Evolutionary conservation across 2,113 vertebrate genomes (phyloP).

Genomic region (Mola mola): DNA sequence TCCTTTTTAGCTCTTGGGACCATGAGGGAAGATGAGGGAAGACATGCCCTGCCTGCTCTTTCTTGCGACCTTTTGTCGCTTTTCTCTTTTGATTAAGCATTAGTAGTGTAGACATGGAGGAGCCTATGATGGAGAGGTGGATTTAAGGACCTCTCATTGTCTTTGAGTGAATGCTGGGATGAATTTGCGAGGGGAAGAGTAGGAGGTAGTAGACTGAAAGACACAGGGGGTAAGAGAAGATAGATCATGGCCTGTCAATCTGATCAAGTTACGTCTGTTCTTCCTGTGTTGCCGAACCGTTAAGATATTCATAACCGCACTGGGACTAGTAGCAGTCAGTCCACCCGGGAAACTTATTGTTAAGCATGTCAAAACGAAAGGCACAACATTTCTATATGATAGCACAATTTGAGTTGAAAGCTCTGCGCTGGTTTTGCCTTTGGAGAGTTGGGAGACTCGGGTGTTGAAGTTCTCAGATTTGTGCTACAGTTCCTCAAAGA

Average conservation of each 20-base stretch:
- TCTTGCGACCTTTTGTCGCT: slow-evolving; percentile 14
- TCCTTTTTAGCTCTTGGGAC: slow-evolving; percentile 39
- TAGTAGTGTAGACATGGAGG: neutral
- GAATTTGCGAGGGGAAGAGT: slow-evolving; percentile 17
- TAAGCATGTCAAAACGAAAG: slow-evolving; percentile 27
- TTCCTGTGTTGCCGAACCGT: slow-evolving; percentile 33
- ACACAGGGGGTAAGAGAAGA: neutral
- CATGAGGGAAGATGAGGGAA: slow-evolving; percentile 15
- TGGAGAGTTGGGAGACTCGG: slow-evolving; percentile 39
- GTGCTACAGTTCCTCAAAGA: slow-evolving; percentile 59
- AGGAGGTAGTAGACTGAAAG: neutral
- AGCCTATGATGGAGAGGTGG: slow-evolving; percentile 15
- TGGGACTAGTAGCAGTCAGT: slow-evolving; percentile 49
- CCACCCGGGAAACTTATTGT: slow-evolving; percentile 33
- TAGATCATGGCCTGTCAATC: slow-evolving; percentile 49
- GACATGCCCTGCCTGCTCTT: slow-evolving; percentile 1
- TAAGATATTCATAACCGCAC: slow-evolving; percentile 37
- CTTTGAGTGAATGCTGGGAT: slow-evolving; percentile 28
- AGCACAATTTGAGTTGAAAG: slow-evolving; percentile 51
- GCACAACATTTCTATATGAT: slow-evolving; percentile 32
- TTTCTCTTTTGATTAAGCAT: slow-evolving; percentile 41
- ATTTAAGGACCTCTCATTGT: slow-evolving; percentile 28
- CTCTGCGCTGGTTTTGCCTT: slow-evolving; percentile 59
- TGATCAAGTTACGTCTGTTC: slow-evolving; percentile 30
- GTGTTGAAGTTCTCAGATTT: slow-evolving; percentile 40